Conservation (phyloP, 2,113 vertebrate genomes). For the Apaloderma vittatum region DNA sequence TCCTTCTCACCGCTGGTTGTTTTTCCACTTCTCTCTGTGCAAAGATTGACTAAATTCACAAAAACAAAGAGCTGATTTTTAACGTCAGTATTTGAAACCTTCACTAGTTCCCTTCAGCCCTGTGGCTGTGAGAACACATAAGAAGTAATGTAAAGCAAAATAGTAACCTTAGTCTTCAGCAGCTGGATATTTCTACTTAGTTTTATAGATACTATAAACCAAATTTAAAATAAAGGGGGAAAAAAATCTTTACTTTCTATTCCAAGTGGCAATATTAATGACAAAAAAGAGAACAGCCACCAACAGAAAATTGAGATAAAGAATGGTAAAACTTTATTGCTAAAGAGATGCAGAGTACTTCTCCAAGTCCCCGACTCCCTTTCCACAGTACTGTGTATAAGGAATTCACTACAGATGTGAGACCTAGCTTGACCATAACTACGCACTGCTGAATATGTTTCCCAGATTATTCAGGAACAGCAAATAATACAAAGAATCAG, state of each 20-base stretch:
- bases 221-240: not conserved
- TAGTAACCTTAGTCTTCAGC: not conserved
- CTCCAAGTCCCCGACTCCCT: not conserved
- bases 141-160: not conserved
- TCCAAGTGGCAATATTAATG: not conserved
- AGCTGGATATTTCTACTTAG: not conserved
- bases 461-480: not conserved
- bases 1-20: not conserved
- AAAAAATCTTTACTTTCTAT: not conserved
- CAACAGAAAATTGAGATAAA: not conserved
- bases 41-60: not conserved
- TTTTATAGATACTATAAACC: not conserved
- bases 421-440: not conserved
- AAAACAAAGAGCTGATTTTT: not conserved
- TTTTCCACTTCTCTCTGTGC: not conserved
- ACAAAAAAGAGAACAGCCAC: not conserved
- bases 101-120: not conserved
- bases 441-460: not conserved
- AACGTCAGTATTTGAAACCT: not conserved
- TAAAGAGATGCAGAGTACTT: not conserved
- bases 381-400: not conserved
- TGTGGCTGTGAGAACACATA: not conserved
- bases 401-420: not conserved
- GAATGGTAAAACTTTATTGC: not conserved
- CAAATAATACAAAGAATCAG: not conserved